Conservation (phyloP, 2,113 vertebrate species). For the Athene noctua region DNA sequence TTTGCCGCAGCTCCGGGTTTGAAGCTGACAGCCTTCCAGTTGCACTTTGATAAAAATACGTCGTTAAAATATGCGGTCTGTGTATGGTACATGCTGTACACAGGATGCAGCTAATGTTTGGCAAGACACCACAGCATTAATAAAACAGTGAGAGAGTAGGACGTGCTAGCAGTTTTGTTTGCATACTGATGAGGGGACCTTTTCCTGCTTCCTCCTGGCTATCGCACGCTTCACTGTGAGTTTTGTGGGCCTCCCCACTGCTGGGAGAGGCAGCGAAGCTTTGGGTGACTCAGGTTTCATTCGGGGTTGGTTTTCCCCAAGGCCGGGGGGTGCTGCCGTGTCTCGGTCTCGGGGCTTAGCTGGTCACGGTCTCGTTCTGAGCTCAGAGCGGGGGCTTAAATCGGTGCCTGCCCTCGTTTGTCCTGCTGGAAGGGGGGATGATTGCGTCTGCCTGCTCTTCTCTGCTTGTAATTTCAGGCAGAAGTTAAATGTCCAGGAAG, state of each 20-base stretch:
- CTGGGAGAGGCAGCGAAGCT: neutral
- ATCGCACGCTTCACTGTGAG: accelerated
- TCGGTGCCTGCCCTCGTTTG: neutral
- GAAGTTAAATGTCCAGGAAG: neutral
- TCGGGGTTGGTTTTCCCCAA: accelerated
- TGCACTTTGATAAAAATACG: conserved; percentile 26
- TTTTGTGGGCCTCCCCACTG: neutral
- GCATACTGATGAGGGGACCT: conserved; percentile 17
- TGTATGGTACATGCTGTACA: neutral
- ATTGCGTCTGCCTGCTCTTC: neutral
- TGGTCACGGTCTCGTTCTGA: neutral
- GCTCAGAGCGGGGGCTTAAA: neutral
- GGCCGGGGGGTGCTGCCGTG: neutral
- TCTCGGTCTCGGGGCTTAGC: neutral
- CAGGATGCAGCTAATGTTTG: neutral
- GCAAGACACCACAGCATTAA: neutral
- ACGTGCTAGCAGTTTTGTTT: neutral
- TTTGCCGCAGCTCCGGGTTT: neutral
- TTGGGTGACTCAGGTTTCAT: neutral
- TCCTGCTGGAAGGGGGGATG: neutral
- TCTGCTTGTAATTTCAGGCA: neutral
- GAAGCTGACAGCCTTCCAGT: neutral
- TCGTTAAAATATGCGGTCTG: neutral
- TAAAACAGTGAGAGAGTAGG: neutral
- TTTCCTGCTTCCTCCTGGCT: neutral